Base-by-base conservation (phyloP, 2,888 invertebrate species). In the Diachrysia chrysitis region DNA sequence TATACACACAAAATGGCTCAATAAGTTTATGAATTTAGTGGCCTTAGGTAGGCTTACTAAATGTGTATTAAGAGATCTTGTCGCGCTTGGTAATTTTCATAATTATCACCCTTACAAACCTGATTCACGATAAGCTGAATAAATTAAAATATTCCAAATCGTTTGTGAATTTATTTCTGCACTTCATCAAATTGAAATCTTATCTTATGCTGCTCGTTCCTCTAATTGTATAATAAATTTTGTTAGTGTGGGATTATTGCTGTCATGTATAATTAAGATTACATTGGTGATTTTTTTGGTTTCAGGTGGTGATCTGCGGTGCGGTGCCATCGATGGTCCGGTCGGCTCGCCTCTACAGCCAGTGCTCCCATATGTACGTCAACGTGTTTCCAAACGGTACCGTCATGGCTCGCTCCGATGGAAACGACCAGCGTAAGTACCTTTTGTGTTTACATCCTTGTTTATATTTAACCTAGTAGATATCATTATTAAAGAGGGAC, bases 221-320 rank as follows among this genome's bases (percentile, higher is more conserved):
- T 75, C 71, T 66, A 68, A 73, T 66, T 69, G 62, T 62, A 69
- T 66, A 67, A 75, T 77, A 35, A 65, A 58, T 71, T 72, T 19
- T n/a, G 57, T 66, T 55, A 46, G 51, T 58, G 29, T 23, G 67
- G 54, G 32, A 58, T 63, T 68, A 46, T 71, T 17, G 46, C 9
- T 69, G 17, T 53, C 61, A 46, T 74, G 32, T 56, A 17, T 29
- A 60, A 51, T 67, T 63, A 56, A 16, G 16, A 58, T 48, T 73
- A 71, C 63, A 69, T 64, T 64, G 57, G 12, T 67, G 54, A 5
- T 37, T 83, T 76, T 74, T 4, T 69, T 62, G 65, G 32, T 71
- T 63, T 76, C 92, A 97, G 97, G 96, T 97, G 96, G 96, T 96
- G 96, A 96, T 96, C 96, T 96, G 96, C 96, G 96, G 96, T 95